Base-by-base conservation (phyloP, 1,140 invertebrate species). In the Spodoptera litura region DNA sequence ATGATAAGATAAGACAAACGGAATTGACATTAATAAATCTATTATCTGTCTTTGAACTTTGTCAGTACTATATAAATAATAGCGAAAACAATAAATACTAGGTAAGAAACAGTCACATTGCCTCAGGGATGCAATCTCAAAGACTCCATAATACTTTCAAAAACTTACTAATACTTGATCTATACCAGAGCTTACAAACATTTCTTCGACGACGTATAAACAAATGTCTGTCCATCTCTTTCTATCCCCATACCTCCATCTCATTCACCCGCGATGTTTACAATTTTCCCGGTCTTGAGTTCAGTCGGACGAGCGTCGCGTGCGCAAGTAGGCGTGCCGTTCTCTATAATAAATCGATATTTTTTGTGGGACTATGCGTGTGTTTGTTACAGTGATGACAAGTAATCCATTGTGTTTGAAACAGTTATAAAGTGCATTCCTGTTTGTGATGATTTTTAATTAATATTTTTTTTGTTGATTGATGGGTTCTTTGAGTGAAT, bases 211-310 rank as follows among this genome's bases (percentile, higher is more conserved):
- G 74, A 64, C 64, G 72, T 70, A 84, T 85, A 88, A 87, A 88
- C 88, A 90, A 86, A 89, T 81, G 78, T 51, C 25, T 44, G 53
- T 79, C 52, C 75, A 58, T 88, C 88, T 53, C 83, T 78, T 38
- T 89, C 88, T 27, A 73, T 10, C 81, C 25, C 59, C 44, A 79
- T 87, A 85, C 58, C 31, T 51, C 76, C 64, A 66, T 88, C 84
- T 83, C 85, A 73, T 66, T 87, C 83, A 68, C 78, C 66, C 80
- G 11, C 74, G 27, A 64, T 92, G 90, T 91, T 91, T 92, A 92
- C 86, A 81, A 87, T 88, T 88, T 88, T 88, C 81, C 83, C 83
- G 81, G 74, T 62, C 74, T 13, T 53, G 61, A 56, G 80, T 80
- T 55, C 80, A 90, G 89, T 91, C 81, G 82, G 75, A 27, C 74